Percentiles rank a stretch among this genome's conserved stretches.
These are phyloP conservation scores for Dendroctonus valens DNA, from an alignment of 1,140 invertebrate species.

Conservation along the genomic window DNA sequence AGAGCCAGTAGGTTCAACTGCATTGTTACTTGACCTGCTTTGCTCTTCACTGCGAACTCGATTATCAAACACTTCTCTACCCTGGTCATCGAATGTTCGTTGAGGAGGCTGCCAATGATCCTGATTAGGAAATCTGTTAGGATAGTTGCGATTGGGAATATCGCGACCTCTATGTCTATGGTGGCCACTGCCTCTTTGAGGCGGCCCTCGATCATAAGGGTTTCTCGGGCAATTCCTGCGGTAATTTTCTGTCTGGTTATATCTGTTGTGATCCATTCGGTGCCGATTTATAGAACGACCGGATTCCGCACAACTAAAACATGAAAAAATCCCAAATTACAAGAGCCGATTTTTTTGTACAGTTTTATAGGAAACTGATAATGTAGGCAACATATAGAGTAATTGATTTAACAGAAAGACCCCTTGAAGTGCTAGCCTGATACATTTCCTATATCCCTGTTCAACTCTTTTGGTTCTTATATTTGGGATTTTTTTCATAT, in stretches of 20 bases:
- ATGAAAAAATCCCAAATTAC: background rate
- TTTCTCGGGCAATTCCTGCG: background rate
- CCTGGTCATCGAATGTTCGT: constrained; percentile 24
- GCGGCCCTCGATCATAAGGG: constrained; percentile 15
- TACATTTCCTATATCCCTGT: too few relatives aligned
- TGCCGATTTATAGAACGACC: constrained; percentile 2
- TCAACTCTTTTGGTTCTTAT: too few relatives aligned
- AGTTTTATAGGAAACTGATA: background rate
- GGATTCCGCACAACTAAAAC: background rate
- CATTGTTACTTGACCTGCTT: background rate
- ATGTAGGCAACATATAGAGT: background rate
- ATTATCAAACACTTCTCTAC: constrained; percentile 15
- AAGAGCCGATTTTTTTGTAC: background rate
- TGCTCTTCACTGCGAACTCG: background rate
- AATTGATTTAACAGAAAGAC: background rate
- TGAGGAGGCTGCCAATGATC: background rate
- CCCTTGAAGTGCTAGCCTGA: background rate
- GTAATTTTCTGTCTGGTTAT: constrained; percentile 3
- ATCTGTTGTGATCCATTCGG: constrained; percentile 12
- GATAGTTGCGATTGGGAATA: background rate
- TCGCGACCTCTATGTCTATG: background rate
- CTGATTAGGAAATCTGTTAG: background rate
- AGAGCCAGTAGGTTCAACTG: background rate
- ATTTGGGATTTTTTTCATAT: too few relatives aligned
- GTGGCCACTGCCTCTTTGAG: background rate